Evolutionary conservation across 1,140 invertebrate species (phyloP).

Genomic region (Camponotus vicinus): DNA sequence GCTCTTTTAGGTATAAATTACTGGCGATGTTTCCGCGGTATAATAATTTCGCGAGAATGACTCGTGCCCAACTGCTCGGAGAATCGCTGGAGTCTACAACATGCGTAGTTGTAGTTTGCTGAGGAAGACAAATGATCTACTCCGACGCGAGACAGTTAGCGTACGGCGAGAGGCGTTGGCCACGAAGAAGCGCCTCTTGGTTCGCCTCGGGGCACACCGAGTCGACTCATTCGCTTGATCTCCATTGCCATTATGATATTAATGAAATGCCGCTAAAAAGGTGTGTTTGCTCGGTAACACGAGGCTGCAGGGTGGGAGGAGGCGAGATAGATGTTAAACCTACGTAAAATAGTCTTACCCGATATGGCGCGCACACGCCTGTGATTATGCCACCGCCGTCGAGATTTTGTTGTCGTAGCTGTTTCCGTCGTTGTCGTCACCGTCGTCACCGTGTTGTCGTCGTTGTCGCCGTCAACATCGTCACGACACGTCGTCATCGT

Average conservation of each 20-base stretch:
- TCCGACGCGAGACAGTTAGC: conserved; percentile 75
- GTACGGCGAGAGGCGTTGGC: conserved; percentile 71
- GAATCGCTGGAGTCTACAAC: conserved; percentile 72
- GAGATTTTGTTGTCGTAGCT: conserved; percentile 59
- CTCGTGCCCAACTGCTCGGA: conserved; percentile 58
- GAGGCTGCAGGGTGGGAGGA: conserved; percentile 61
- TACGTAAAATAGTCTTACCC: conserved; percentile 81
- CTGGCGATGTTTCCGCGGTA: background rate
- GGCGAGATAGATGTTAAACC: conserved; percentile 76
- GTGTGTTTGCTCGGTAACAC: conserved; percentile 80
- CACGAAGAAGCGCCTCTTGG: conserved; percentile 58
- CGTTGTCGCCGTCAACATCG: background rate
- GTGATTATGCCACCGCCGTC: conserved; percentile 72
- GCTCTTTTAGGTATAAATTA: background rate
- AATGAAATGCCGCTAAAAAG: conserved; percentile 82
- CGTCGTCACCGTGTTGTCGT: conserved; percentile 10
- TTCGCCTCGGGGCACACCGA: conserved; percentile 46
- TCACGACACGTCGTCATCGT: conserved; percentile 1
- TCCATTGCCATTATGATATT: conserved; percentile 81
- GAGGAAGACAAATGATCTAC: conserved; percentile 76
- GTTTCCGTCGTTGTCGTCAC: conserved; percentile 51
- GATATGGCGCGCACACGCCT: conserved; percentile 77
- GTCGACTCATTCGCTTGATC: conserved; percentile 68
- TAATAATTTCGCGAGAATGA: conserved; percentile 17
- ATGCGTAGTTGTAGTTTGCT: conserved; percentile 74